Conservation (phyloP, 2,797 vertebrate species). For the Botia almorhae region DNA sequence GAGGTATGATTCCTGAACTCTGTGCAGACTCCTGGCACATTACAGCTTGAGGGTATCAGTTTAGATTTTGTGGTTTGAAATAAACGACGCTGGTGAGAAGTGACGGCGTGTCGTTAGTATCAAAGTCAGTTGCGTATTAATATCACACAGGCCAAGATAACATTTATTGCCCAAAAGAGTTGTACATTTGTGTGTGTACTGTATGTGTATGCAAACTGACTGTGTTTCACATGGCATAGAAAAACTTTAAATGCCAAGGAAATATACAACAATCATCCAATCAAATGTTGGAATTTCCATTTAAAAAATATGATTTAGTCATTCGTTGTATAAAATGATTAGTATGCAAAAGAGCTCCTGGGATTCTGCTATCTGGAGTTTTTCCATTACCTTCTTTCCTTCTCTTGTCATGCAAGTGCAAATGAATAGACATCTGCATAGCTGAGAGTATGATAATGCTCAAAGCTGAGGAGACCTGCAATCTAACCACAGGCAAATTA, state of each 20-base stretch:
- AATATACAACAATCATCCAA: too few species aligned
- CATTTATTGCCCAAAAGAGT: neutral
- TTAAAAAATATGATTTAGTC: neutral
- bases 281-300: too few species aligned
- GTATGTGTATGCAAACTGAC: too few species aligned
- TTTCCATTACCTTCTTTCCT: slow-evolving; percentile 2
- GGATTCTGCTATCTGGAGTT: neutral
- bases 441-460: slow-evolving; percentile 15
- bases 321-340: neutral
- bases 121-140: neutral
- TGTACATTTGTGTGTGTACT: too few species aligned
- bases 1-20: slow-evolving; percentile 53
- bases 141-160: too few species aligned
- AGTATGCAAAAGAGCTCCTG: slow-evolving; percentile 8
- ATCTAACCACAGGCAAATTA: slow-evolving; percentile 28
- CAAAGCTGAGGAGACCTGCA: slow-evolving; percentile 22
- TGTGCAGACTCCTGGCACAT: slow-evolving; percentile 9
- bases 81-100: neutral
- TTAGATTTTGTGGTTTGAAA: slow-evolving; percentile 16
- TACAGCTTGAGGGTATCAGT: slow-evolving; percentile 10
- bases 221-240: too few species aligned
- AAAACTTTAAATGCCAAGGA: too few species aligned
- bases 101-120: neutral
- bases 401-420: neutral
- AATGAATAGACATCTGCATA: slow-evolving; percentile 20